phyloP scores from a whole-genome alignment of 2,797 vertebrate species.

The Sphenopsis melanotis region DNA sequence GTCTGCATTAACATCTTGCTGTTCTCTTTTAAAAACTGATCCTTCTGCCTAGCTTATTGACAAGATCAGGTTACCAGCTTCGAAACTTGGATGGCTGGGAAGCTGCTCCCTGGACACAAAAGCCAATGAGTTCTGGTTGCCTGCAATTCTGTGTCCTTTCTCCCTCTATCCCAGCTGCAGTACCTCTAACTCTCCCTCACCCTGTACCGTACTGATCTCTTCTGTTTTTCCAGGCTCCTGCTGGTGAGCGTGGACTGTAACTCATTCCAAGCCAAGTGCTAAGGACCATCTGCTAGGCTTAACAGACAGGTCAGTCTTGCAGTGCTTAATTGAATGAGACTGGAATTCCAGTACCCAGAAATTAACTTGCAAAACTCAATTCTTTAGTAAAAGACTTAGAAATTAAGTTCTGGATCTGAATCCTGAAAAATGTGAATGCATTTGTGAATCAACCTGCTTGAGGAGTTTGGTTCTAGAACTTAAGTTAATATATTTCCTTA shows the following conservation, averaged over 20 bases:
- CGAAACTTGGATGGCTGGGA: not conserved
- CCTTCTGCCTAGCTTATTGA: not conserved
- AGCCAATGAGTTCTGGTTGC: not conserved
- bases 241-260: not conserved
- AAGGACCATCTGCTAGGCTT: not conserved
- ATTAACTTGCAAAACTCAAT: not conserved
- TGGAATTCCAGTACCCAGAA: not conserved
- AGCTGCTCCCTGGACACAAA: not conserved
- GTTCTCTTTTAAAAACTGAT: not conserved
- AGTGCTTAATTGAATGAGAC: not conserved
- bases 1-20: not conserved
- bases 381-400: not conserved
- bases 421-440: not conserved
- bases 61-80: not conserved
- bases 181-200: not conserved
- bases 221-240: not conserved
- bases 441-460: not conserved
- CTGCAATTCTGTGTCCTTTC: not conserved
- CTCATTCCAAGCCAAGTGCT: not conserved
- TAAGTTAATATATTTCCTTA: not conserved
- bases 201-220: accelerated
- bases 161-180: not conserved
- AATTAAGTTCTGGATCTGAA: not conserved
- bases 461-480: not conserved
- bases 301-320: not conserved